Evolutionary conservation across 2,113 vertebrate genomes (phyloP), one percentile per base, ranked within the genome.

Genomic region (Pycnonotus jocosus): DNA sequence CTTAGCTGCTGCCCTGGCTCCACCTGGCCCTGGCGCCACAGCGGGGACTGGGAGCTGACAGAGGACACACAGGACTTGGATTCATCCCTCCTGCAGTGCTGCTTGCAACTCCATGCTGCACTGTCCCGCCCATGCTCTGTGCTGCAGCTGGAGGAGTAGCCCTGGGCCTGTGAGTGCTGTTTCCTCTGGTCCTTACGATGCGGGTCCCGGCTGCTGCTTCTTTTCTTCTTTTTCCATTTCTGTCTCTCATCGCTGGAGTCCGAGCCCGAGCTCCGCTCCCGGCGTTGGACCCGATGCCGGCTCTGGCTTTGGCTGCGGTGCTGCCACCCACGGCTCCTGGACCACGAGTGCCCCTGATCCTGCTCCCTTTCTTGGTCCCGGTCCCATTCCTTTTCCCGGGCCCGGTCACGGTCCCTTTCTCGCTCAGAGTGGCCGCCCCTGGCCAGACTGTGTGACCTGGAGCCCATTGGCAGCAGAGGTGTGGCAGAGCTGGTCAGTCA

Each of bases 21-120:
- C 42, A 45, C 22, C 11, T 0, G 11, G 11, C 53, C 53, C 53
- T 7, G 11, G 31, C 15, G 62, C 16, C 1, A 1, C 2, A 0
- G 22, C 9, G 15, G 31, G 3, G 31, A 2, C 1, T 11, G 22
- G 22, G 22, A 65, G 22, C 31, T 66, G 64, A 66, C 17, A 18
- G 51, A 18, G 51, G 27, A 53, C 51, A 30, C 6, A 8, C 42
- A 66, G 31, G 15, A 33, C 42, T 45, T 33, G 42, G 62, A 33
- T 65, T 31, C 42, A 45, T 45, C 40, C 30, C 30, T 65, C 11
- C 42, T 65, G 42, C 5, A 10, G 62, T 9, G 8, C 42, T 3
- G 5, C 31, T 65, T 15, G 6, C 2, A 3, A 14, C 61, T 44
- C 7, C 1, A 7, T 3, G 4, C 40, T 44, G 30, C 40, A 21